Evolutionary conservation across 2,888 invertebrate species (phyloP), one percentile per base, ranked within the genome.

Genomic region (Crepidodera aurea): DNA sequence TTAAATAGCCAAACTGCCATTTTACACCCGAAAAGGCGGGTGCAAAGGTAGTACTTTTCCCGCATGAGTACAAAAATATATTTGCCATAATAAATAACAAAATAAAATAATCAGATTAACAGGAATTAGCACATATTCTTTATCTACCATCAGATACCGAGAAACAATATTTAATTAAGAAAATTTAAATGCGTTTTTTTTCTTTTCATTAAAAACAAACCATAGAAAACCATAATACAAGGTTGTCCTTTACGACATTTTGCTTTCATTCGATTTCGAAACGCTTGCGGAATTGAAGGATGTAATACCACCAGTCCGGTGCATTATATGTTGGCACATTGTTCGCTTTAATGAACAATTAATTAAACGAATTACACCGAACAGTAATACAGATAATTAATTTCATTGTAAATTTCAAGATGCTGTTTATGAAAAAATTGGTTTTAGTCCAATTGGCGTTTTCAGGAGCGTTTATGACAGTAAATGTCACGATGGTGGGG

Each of bases 251-350:
- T 60, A 40, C 51, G 50, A 56, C 59, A 60, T 37, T 57, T 22
- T 55, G 55, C 63, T 64, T 64, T 64, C 60, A 40, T 54, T 58
- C 29, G 50, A 34, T 64, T 58, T 63, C 42, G 63, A 42, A 59
- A 63, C 51, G 51, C 16, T 60, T 55, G 18, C 57, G 48, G 48
- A 48, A 32, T 54, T 19, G 8, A 42, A 54, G 54, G 29, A 50
- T 50, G 50, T 50, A 50, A 50, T 29, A 50, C 50, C 7, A 18
- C 8, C n/a, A 40, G 16, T 50, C 32, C 19, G 54, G 54, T 13
- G 42, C 42, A 54, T 54, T 54, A 27, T 54, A 10, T 40, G 18
- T 40, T 40, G 40, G 40, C 10, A 40, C 40, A 40, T 40, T 46
- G 46, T 42, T 15, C 10, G 22, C 37, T 25, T 32, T 40, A 40